phyloP scores from a whole-genome alignment of 1,140 invertebrate genomes.

The Procambarus virginalis region DNA sequence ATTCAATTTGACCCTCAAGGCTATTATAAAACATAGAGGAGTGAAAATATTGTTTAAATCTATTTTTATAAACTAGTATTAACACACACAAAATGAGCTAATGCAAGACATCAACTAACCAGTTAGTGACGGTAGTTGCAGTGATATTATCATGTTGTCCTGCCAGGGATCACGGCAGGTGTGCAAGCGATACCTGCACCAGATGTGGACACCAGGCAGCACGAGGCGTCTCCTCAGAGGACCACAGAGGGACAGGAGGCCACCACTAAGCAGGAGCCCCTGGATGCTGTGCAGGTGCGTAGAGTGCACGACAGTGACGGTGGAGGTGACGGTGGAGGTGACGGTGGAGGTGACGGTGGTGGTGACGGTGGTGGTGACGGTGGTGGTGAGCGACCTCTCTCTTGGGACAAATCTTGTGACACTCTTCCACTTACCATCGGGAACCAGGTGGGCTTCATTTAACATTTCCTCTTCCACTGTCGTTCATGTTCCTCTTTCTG shows the following conservation, averaged over 20 bases:
- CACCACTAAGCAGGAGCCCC: neutral
- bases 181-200: neutral
- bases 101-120: too few species aligned
- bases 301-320: too few species aligned
- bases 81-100: too few species aligned
- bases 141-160: too few species aligned
- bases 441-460: slow-evolving; percentile 1
- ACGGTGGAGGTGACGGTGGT: neutral
- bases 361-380: neutral
- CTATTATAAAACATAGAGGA: too few species aligned
- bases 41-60: too few species aligned
- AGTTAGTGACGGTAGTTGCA: too few species aligned
- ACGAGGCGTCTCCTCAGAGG: neutral
- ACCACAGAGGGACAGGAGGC: neutral
- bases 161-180: neutral
- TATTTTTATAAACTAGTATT: too few species aligned
- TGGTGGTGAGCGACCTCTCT: slow-evolving; percentile 40
- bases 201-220: neutral
- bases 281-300: neutral
- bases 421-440: slow-evolving; percentile 49
- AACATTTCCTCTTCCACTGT: neutral
- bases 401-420: slow-evolving; percentile 53
- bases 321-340: neutral
- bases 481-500: slow-evolving; percentile 4
- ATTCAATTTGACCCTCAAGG: too few species aligned